These are phyloP conservation scores for Macrotus californicus DNA, from an alignment of 2,113 vertebrate genomes.

Conservation along the genomic window DNA sequence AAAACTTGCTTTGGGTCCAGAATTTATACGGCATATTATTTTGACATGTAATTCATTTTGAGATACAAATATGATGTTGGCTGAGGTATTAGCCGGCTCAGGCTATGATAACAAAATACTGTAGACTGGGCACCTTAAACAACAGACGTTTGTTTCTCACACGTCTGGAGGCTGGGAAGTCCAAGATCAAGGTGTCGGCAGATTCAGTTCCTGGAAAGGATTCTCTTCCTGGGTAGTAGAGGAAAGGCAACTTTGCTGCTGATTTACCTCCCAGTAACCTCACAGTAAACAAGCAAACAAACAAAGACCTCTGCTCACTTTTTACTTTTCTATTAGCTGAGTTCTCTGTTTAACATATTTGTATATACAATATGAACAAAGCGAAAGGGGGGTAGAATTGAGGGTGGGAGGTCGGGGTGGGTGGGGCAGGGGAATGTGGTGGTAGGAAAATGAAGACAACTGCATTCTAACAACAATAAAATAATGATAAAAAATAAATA, in stretches of 20 bases:
- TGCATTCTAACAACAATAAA: too few species aligned
- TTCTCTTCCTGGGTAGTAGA: not conserved
- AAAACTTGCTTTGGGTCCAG: not conserved
- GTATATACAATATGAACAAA: too few species aligned
- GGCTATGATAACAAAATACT: not conserved
- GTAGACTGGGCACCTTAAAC: not conserved
- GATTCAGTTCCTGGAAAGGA: not conserved
- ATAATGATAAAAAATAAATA: too few species aligned
- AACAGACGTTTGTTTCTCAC: not conserved
- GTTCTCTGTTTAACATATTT: not conserved
- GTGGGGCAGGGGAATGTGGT: too few species aligned
- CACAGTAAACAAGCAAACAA: not conserved
- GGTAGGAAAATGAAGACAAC: too few species aligned
- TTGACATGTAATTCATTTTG: conserved; percentile 5
- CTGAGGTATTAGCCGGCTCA: not conserved
- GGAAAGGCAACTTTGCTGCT: not conserved
- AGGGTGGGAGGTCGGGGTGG: too few species aligned
- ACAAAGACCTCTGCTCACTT: not conserved
- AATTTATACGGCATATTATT: not conserved
- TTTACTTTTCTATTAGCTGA: not conserved
- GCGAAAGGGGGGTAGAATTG: too few species aligned
- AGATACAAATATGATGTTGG: not conserved
- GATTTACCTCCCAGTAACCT: not conserved
- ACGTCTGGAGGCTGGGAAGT: not conserved
- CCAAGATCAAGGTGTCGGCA: not conserved